Evolutionary conservation across 2,113 vertebrate species (phyloP).

Genomic region (Sprattus sprattus): DNA sequence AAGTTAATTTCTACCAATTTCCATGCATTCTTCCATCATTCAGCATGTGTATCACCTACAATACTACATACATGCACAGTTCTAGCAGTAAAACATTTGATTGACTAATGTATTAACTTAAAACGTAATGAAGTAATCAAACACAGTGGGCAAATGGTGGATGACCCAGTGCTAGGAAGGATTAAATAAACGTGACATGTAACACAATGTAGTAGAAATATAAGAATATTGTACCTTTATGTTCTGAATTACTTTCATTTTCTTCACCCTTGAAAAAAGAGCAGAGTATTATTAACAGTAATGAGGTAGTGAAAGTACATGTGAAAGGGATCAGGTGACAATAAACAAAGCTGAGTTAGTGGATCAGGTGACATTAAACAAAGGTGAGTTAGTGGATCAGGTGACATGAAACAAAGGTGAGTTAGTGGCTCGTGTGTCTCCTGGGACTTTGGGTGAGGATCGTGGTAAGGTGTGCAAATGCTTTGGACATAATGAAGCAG

Average conservation of each 20-base stretch:
- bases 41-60: background rate
- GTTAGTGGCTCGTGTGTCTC: background rate
- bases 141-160: background rate
- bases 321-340: no score
- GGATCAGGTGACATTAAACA: no score
- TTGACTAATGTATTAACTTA: background rate
- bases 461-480: background rate
- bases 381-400: no score
- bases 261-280: background rate
- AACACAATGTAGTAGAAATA: background rate
- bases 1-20: background rate
- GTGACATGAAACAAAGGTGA: no score
- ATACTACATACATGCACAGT: background rate
- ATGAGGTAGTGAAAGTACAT: background rate
- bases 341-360: no score
- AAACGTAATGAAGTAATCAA: background rate
- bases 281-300: background rate
- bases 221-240: constrained; percentile 26
- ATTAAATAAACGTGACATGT: background rate
- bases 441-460: background rate
- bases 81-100: background rate
- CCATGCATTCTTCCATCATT: background rate
- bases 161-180: background rate
- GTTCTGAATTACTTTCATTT: constrained; percentile 10
- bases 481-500: background rate